A percentile compares a stretch with the other conserved stretches of the same genome.
phyloP scores from a whole-genome alignment of 2,797 vertebrate genomes.

The Rhabdophis nuchalis region DNA sequence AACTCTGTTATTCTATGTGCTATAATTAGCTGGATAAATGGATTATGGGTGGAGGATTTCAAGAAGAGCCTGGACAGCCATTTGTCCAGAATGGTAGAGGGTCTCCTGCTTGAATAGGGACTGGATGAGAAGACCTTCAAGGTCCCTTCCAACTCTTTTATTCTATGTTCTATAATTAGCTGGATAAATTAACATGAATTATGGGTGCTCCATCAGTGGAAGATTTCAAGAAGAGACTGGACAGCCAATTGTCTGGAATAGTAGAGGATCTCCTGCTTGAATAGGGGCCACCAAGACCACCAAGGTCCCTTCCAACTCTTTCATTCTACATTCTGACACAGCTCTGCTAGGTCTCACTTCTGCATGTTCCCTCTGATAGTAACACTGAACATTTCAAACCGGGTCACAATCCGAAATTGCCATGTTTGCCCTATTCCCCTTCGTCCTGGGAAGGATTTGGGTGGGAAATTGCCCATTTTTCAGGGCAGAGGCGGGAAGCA shows the following conservation, averaged over 20 bases:
- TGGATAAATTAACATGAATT: too few species aligned
- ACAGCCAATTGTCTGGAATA: neutral
- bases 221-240: neutral
- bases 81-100: too few species aligned
- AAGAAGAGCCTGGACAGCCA: too few species aligned
- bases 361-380: neutral
- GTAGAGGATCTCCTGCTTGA: neutral
- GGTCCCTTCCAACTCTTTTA: too few species aligned
- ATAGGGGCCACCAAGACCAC: neutral
- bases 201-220: neutral
- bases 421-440: neutral
- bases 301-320: neutral
- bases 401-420: neutral
- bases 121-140: too few species aligned
- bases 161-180: too few species aligned
- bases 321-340: neutral
- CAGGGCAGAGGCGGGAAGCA: neutral
- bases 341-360: neutral
- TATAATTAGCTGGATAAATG: too few species aligned
- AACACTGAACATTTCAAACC: neutral
- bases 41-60: too few species aligned
- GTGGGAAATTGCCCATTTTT: neutral
- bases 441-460: neutral
- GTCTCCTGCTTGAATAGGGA: too few species aligned
- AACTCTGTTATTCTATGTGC: too few species aligned